phyloP scores from a whole-genome alignment of 2,113 vertebrate species.

The Tinamus guttatus region DNA sequence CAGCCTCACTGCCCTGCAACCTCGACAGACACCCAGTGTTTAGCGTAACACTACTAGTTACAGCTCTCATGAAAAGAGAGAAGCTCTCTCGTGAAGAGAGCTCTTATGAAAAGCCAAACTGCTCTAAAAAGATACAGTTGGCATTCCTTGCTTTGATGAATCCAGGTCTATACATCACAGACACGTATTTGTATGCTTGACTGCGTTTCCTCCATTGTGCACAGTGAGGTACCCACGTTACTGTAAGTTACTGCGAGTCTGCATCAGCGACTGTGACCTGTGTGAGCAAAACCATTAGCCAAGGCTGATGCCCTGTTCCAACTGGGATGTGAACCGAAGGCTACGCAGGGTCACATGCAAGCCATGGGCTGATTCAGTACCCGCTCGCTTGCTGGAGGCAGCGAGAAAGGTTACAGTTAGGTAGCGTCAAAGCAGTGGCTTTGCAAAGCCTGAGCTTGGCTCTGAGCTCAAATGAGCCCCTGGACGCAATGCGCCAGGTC shows the following conservation, averaged over 20 bases:
- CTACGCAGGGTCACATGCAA: neutral
- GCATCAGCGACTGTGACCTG: neutral
- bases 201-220: neutral
- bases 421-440: neutral
- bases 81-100: no score
- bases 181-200: neutral
- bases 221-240: neutral
- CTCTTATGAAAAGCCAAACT: neutral
- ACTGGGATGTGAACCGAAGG: neutral
- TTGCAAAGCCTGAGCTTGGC: neutral
- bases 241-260: neutral
- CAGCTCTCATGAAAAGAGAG: neutral
- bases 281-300: neutral
- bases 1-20: neutral
- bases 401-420: neutral
- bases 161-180: neutral
- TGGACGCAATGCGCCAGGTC: neutral
- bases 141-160: neutral
- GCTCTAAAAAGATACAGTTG: neutral
- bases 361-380: neutral
- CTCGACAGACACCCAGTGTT: neutral
- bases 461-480: neutral
- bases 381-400: accelerated
- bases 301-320: neutral
- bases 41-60: neutral